phyloP scores from a whole-genome alignment of 2,113 vertebrate genomes.

The Athene cunicularia region DNA sequence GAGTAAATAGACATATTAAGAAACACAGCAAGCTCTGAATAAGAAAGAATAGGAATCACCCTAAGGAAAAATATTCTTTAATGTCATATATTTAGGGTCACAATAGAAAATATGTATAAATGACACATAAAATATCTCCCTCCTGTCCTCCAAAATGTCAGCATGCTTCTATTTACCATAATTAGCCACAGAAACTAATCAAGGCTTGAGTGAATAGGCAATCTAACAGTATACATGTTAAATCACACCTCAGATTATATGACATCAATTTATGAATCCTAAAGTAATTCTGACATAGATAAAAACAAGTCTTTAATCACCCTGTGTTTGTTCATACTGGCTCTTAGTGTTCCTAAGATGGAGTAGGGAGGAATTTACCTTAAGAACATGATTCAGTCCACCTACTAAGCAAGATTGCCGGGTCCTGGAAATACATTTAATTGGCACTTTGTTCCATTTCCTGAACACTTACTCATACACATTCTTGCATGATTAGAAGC shows the following conservation, averaged over 20 bases:
- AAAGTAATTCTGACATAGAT: not conserved
- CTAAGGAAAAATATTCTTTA: not conserved
- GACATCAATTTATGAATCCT: not conserved
- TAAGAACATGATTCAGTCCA: not conserved
- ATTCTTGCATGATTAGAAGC: not conserved
- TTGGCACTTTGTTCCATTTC: not conserved
- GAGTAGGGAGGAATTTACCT: not conserved
- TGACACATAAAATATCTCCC: accelerated
- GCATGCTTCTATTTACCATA: not conserved
- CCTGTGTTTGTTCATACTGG: not conserved
- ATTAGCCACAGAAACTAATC: not conserved
- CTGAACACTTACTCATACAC: not conserved
- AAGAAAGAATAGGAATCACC: not conserved
- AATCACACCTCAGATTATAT: not conserved
- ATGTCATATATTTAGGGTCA: not conserved
- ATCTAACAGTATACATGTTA: not conserved
- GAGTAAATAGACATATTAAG: not conserved
- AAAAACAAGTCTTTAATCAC: not conserved
- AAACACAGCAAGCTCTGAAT: not conserved
- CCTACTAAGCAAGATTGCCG: not conserved
- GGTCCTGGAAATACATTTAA: not conserved
- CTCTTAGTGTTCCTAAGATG: not conserved
- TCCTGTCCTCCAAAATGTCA: not conserved
- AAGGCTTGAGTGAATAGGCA: not conserved
- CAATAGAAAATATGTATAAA: not conserved